These are phyloP conservation scores for Panagrolaimus sp. DNA, from an alignment of 1,140 invertebrate species.

Conservation along the genomic window DNA sequence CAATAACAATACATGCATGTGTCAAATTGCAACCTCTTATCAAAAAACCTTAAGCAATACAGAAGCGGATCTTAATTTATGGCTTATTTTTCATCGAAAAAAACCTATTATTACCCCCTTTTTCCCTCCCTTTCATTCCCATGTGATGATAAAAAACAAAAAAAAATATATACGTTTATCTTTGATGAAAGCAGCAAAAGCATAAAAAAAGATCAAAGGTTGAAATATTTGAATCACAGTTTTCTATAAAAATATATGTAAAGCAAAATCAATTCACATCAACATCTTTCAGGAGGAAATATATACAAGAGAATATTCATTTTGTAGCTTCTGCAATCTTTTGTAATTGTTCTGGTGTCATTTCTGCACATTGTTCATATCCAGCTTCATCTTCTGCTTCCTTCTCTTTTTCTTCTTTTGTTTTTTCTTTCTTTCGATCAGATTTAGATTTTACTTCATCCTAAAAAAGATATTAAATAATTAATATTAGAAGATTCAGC, in stretches of 20 bases:
- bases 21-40: too few relatives aligned
- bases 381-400: constrained; percentile 6
- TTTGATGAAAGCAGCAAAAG: background rate
- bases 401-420: background rate
- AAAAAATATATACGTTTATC: too few relatives aligned
- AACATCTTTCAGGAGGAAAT: background rate
- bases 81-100: background rate
- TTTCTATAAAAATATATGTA: background rate
- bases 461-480: background rate
- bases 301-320: background rate
- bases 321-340: constrained; percentile 8
- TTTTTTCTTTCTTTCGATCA: background rate
- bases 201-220: constrained; percentile 14
- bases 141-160: constrained; percentile 8
- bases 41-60: too few relatives aligned
- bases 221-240: background rate
- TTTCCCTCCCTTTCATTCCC: background rate
- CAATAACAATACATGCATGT: too few relatives aligned
- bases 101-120: background rate
- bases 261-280: background rate
- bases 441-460: background rate
- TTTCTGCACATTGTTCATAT: constrained; percentile 6
- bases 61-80: too few relatives aligned
- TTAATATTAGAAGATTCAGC: too few relatives aligned
- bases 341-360: constrained; percentile 11